Percentiles rank a stretch among this genome's conserved stretches.
These are phyloP conservation scores for Drosophila murphyi DNA, from an alignment of 1,140 invertebrate species.

Conservation along the genomic window DNA sequence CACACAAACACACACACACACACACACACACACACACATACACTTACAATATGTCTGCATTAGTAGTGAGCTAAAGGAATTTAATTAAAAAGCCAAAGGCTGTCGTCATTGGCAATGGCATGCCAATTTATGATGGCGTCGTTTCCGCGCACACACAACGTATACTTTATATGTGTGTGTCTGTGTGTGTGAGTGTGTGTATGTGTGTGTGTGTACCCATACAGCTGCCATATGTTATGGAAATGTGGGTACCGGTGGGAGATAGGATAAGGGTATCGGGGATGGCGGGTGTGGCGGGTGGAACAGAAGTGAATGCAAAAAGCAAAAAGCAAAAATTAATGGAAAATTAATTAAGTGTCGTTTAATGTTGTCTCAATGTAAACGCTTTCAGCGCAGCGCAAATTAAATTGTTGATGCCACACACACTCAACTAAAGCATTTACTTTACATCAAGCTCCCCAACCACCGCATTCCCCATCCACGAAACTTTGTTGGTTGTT, in stretches of 20 bases:
- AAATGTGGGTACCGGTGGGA: no score
- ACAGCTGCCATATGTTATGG: no score
- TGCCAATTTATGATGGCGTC: constrained; percentile 39
- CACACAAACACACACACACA: no score
- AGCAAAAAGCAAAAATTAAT: constrained; percentile 70
- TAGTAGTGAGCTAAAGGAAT: constrained; percentile 42
- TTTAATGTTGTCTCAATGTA: constrained; percentile 81
- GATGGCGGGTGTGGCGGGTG: neutral
- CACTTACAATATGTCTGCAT: constrained; percentile 11
- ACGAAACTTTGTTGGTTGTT: neutral
- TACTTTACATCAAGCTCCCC: neutral
- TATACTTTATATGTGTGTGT: constrained; percentile 24
- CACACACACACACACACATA: no score
- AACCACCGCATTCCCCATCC: no score
- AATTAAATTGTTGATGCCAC: constrained; percentile 73
- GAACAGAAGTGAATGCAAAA: constrained; percentile 13
- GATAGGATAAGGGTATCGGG: no score
- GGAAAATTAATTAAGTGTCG: constrained; percentile 81
- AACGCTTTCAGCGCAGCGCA: constrained; percentile 78
- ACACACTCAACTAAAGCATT: constrained; percentile 9
- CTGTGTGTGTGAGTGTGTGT: neutral
- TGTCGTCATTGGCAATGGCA: constrained; percentile 35
- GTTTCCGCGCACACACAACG: neutral
- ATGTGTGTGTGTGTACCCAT: neutral
- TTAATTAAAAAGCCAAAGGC: constrained; percentile 51